Percentiles rank a stretch among this genome's conserved stretches.
These are phyloP conservation scores for Drosophila ercepeae DNA, from an alignment of 1,140 invertebrate species.

Conservation along the genomic window DNA sequence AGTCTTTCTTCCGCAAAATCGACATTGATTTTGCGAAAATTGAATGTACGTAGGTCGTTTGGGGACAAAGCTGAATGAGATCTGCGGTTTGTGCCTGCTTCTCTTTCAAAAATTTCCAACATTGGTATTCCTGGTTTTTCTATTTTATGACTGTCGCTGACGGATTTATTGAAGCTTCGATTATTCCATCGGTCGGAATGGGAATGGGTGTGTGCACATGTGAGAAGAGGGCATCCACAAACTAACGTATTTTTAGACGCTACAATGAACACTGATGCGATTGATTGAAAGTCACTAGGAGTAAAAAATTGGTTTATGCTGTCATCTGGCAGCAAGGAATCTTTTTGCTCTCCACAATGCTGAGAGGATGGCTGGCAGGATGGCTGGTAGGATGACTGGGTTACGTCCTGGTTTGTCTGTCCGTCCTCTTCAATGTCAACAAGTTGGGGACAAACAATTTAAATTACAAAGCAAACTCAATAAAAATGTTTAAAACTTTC, in stretches of 20 bases:
- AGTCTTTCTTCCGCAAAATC: not conserved
- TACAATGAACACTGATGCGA: constrained; percentile 79
- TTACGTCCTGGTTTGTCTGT: constrained; percentile 14
- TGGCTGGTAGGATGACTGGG: not conserved
- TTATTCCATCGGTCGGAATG: constrained; percentile 44
- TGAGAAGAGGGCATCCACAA: constrained; percentile 25
- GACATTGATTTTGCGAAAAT: not conserved
- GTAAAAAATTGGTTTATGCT: constrained; percentile 70
- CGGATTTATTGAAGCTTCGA: constrained; percentile 57
- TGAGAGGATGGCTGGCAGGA: not conserved
- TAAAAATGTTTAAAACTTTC: constrained; percentile 74
- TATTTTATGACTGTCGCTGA: constrained; percentile 40
- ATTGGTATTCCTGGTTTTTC: constrained; percentile 39
- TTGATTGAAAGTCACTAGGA: constrained; percentile 76
- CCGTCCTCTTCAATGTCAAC: constrained; percentile 50
- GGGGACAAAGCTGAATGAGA: not conserved
- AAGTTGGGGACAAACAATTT: constrained; percentile 75
- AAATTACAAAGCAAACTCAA: constrained; percentile 81
- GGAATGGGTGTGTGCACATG: not conserved
- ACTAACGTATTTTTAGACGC: constrained; percentile 73
- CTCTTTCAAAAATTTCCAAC: constrained; percentile 10
- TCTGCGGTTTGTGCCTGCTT: not conserved
- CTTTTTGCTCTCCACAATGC: not conserved
- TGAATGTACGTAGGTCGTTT: not conserved
- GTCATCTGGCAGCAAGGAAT: constrained; percentile 37